Conservation (phyloP, 1,140 invertebrate genomes). For the Apis florea region DNA sequence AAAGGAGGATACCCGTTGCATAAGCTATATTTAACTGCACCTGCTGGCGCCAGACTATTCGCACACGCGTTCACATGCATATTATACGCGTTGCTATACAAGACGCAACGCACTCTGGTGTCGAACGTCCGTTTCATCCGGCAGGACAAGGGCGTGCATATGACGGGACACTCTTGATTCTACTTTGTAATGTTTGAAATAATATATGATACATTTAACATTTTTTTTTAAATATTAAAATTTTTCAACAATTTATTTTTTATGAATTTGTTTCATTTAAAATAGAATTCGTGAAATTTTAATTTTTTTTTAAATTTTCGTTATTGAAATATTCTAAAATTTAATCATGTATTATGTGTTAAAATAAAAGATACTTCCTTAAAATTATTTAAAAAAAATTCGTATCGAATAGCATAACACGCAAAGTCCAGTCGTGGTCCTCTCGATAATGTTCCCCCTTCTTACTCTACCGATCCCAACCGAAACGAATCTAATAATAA, state of each 20-base stretch:
- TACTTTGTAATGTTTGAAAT: neutral
- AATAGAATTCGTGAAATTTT: too few relatives aligned
- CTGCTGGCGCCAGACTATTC: conserved; percentile 66
- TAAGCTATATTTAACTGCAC: conserved; percentile 65
- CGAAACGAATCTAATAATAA: conserved; percentile 43
- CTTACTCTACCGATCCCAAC: neutral
- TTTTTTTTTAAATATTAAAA: neutral
- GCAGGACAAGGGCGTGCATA: conserved; percentile 1
- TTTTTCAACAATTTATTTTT: neutral
- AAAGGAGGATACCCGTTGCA: conserved; percentile 56
- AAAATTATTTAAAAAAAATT: neutral
- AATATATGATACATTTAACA: neutral
- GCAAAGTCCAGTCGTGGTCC: neutral
- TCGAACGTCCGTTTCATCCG: conserved; percentile 39
- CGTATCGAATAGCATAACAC: neutral
- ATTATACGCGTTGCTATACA: conserved; percentile 47
- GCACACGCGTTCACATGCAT: conserved; percentile 39
- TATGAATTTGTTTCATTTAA: neutral
- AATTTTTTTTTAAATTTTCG: neutral
- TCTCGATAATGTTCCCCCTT: neutral
- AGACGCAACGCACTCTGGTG: conserved; percentile 46
- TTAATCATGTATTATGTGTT: neutral
- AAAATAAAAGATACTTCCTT: neutral
- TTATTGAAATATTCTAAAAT: neutral
- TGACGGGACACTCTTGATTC: neutral